A percentile compares a stretch with the other conserved stretches of the same genome.
phyloP scores from a whole-genome alignment of 2,113 vertebrate species.

The Ictalurus punctatus region DNA sequence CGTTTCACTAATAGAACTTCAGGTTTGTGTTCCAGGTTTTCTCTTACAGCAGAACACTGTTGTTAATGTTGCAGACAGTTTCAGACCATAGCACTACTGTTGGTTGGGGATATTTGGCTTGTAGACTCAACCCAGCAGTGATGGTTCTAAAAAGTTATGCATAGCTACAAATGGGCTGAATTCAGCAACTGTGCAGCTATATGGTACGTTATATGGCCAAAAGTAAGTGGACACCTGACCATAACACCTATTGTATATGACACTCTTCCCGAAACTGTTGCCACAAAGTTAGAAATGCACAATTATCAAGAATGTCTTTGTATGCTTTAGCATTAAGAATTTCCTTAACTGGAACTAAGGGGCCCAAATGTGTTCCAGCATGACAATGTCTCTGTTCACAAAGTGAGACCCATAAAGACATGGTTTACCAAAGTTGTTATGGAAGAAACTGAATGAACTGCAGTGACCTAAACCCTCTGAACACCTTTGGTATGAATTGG shows the following conservation, averaged over 20 bases:
- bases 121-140: not conserved
- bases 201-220: not conserved
- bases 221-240: not conserved
- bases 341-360: not conserved
- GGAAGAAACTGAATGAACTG: not conserved
- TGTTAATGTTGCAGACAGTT: not conserved
- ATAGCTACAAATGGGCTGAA: not conserved
- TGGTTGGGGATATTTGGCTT: not conserved
- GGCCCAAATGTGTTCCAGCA: not conserved
- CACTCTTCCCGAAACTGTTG: not conserved
- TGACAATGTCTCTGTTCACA: not conserved
- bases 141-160: not conserved
- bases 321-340: not conserved
- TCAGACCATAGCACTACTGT: not conserved
- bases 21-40: not conserved
- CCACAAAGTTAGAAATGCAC: not conserved
- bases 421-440: not conserved
- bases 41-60: not conserved
- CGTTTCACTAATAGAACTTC: not conserved
- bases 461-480: not conserved
- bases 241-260: not conserved
- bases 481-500: not conserved
- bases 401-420: not conserved
- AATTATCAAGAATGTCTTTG: not conserved
- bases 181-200: not conserved